A percentile compares a stretch with the other conserved stretches of the same genome.
phyloP scores from a whole-genome alignment of 2,113 vertebrate genomes.

The Bufo bufo region DNA sequence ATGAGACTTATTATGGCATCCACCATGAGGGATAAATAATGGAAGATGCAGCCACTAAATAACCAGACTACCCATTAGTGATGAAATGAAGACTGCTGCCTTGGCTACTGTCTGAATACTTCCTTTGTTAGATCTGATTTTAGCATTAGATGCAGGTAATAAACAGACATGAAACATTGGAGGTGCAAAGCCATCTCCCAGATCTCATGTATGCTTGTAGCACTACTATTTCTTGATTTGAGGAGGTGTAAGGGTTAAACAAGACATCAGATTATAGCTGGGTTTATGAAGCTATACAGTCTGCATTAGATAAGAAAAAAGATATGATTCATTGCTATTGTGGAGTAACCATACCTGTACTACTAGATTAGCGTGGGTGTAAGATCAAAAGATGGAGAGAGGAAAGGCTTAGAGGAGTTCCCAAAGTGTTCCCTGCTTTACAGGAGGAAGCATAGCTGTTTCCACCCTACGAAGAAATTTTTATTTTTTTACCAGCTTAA shows the following conservation, averaged over 20 bases:
- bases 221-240: not conserved
- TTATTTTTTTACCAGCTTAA: not conserved
- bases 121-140: too few relatives aligned
- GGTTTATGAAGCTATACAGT: not conserved
- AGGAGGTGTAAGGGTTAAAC: not conserved
- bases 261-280: not conserved
- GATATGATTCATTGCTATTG: not conserved
- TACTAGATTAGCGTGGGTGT: not conserved
- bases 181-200: too few relatives aligned
- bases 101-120: too few relatives aligned
- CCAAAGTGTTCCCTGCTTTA: not conserved
- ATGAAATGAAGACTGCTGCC: too few relatives aligned
- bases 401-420: not conserved
- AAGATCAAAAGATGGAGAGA: constrained; percentile 8
- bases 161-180: too few relatives aligned
- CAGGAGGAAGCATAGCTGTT: not conserved
- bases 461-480: not conserved
- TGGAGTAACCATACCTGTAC: not conserved
- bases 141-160: too few relatives aligned
- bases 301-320: not conserved
- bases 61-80: too few relatives aligned
- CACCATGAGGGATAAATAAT: too few relatives aligned
- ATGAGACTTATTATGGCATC: too few relatives aligned
- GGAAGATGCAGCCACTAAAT: too few relatives aligned
- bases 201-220: too few relatives aligned